Evolutionary conservation across 2,797 vertebrate genomes (phyloP).

Genomic region (Oryzias sinensis): DNA sequence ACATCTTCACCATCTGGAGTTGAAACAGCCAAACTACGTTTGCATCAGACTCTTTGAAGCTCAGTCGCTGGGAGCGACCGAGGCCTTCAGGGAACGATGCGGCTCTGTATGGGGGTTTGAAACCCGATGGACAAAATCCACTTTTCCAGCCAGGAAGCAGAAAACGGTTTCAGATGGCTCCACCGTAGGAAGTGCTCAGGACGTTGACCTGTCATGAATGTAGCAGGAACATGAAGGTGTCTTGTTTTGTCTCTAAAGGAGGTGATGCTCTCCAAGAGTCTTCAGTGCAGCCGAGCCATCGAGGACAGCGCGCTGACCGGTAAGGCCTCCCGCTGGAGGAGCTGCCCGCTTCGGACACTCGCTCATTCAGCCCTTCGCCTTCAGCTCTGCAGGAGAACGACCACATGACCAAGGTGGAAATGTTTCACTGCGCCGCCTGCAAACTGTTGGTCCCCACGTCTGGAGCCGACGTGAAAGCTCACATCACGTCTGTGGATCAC

Average conservation of each 20-base stretch:
- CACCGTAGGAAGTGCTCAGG: no score
- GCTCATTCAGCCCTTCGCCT: slow-evolving; percentile 3
- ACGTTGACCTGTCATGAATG: background rate
- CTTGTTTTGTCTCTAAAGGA: slow-evolving; percentile 45
- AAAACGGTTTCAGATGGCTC: no score
- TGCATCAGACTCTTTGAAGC: no score
- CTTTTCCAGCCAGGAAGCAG: no score
- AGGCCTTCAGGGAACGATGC: no score
- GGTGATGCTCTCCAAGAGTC: slow-evolving; percentile 60
- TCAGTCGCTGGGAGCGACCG: no score
- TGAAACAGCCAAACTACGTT: no score
- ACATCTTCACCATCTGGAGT: no score
- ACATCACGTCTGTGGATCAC: slow-evolving; percentile 64
- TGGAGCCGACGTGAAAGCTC: slow-evolving; percentile 52
- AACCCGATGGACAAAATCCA: no score
- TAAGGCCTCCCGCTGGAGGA: slow-evolving; percentile 7
- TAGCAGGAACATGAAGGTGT: background rate
- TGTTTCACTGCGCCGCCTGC: slow-evolving; percentile 67
- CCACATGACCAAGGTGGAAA: slow-evolving; percentile 67
- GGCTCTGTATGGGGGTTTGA: no score
- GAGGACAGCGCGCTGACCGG: slow-evolving; percentile 53
- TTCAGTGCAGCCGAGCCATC: slow-evolving; percentile 49
- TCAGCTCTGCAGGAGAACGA: slow-evolving; percentile 68
- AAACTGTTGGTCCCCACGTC: slow-evolving; percentile 50
- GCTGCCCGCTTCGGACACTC: background rate